phyloP scores from a whole-genome alignment of 2,888 invertebrate genomes.

The Dioctria rufipes region DNA sequence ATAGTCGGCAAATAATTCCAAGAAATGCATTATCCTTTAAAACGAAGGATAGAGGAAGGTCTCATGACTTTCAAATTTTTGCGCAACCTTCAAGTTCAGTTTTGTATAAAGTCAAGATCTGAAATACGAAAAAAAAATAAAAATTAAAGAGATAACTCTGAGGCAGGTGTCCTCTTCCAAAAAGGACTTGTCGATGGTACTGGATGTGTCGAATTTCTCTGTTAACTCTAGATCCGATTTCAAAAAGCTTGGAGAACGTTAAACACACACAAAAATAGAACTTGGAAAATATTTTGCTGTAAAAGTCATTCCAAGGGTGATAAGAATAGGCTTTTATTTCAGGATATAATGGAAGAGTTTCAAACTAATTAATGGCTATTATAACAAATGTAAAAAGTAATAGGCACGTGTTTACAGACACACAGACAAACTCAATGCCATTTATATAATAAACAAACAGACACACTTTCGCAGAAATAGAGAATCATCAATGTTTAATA shows the following conservation, averaged over 20 bases:
- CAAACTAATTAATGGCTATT: not conserved
- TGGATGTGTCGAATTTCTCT: not conserved
- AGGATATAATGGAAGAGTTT: no score
- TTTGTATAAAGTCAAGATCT: slow-evolving; percentile 1
- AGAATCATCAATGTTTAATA: no score
- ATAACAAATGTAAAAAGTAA: no score
- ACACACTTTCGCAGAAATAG: no score
- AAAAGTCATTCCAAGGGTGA: no score
- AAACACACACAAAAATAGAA: no score
- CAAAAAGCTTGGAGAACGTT: slow-evolving; percentile 14
- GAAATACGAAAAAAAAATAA: not conserved
- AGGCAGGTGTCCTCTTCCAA: slow-evolving; percentile 23
- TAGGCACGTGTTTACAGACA: not conserved
- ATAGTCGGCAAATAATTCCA: not conserved
- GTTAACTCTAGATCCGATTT: slow-evolving; percentile 18
- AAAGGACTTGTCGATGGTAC: not conserved
- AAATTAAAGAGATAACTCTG: slow-evolving; percentile 13
- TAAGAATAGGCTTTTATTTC: slow-evolving; percentile 9
- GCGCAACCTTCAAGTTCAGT: slow-evolving; percentile 15
- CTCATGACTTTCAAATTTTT: slow-evolving; percentile 43
- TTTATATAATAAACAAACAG: no score
- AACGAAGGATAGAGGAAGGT: not conserved
- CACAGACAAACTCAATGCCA: not conserved
- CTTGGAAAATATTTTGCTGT: no score
- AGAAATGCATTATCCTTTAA: slow-evolving; percentile 21